A percentile compares a stretch with the other conserved stretches of the same genome.
These are phyloP conservation scores for Drosophila pruinosa DNA, from an alignment of 1,140 invertebrate species.

Conservation along the genomic window DNA sequence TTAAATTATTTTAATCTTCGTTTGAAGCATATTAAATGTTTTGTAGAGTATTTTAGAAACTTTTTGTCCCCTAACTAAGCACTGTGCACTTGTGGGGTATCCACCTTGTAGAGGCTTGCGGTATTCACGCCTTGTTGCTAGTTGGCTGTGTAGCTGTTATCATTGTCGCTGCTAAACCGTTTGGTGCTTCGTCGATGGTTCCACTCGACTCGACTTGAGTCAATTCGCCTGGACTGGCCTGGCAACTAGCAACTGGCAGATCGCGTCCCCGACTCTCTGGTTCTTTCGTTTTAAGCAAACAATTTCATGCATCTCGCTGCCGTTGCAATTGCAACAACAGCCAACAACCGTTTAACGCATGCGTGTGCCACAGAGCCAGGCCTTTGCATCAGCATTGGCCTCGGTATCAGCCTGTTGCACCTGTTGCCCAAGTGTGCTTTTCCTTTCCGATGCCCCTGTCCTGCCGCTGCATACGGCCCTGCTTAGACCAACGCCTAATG, in stretches of 20 bases:
- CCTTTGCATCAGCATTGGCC: background rate
- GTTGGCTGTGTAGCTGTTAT: slow-evolving; percentile 64
- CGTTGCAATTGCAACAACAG: slow-evolving; percentile 47
- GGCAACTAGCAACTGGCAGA: slow-evolving; percentile 39
- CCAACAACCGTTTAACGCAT: slow-evolving; percentile 76
- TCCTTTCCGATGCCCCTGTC: background rate
- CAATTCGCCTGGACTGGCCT: background rate
- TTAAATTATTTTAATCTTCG: background rate
- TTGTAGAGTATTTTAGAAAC: slow-evolving; percentile 6
- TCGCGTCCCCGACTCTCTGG: slow-evolving; percentile 41
- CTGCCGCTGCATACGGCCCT: background rate
- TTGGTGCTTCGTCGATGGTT: slow-evolving; percentile 5
- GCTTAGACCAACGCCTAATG: background rate
- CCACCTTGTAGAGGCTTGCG: slow-evolving; percentile 46
- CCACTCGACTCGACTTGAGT: background rate
- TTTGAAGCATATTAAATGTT: background rate
- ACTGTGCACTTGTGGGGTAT: slow-evolving; percentile 20
- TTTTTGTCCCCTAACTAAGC: background rate
- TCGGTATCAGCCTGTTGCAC: slow-evolving; percentile 51
- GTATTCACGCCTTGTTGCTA: slow-evolving; percentile 78
- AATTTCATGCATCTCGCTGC: slow-evolving; percentile 69
- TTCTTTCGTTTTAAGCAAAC: slow-evolving; percentile 34
- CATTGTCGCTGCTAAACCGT: slow-evolving; percentile 48
- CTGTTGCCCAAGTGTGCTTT: slow-evolving; percentile 44
- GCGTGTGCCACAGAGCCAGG: slow-evolving; percentile 54